Conservation (phyloP, 2,113 vertebrate species). For the Oreochromis niloticus region DNA sequence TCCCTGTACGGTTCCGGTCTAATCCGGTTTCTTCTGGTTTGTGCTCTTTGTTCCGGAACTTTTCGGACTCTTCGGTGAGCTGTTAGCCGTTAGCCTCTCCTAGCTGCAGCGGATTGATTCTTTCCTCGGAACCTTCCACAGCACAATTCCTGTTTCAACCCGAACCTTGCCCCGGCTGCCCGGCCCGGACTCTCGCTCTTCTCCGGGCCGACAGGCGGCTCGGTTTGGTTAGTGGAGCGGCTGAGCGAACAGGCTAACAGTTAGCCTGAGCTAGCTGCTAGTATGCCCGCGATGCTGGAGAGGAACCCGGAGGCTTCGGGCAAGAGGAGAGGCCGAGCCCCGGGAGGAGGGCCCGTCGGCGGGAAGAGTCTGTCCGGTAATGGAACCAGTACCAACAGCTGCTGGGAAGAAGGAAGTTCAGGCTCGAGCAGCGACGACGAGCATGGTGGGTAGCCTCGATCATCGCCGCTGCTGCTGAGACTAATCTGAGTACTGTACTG, state of each 20-base stretch:
- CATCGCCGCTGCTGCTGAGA: not conserved
- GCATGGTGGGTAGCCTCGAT: slow-evolving; percentile 82
- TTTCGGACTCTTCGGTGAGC: not conserved
- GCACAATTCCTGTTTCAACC: not conserved
- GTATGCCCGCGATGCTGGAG: slow-evolving; percentile 87
- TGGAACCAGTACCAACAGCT: slow-evolving; percentile 79
- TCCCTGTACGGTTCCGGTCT: not conserved
- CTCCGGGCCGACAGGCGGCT: not conserved
- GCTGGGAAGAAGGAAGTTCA: slow-evolving; percentile 90
- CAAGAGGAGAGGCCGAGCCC: slow-evolving; percentile 82
- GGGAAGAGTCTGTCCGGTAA: slow-evolving; percentile 85
- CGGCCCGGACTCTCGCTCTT: not conserved
- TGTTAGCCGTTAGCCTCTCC: not conserved
- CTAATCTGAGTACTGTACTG: not conserved
- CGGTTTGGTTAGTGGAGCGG: not conserved
- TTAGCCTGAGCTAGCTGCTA: not conserved
- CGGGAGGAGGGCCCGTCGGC: slow-evolving; percentile 42
- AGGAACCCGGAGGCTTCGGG: slow-evolving; percentile 82
- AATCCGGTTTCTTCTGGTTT: not conserved
- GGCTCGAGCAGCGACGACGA: slow-evolving; percentile 92
- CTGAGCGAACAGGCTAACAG: not conserved
- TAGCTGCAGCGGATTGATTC: not conserved
- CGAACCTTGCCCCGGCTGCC: not conserved
- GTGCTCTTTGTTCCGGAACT: slow-evolving; percentile 7
- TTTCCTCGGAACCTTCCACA: not conserved